A percentile compares a stretch with the other conserved stretches of the same genome.
Conservation (phyloP, 1,140 invertebrate genomes). For the Ganaspis sp. region DNA sequence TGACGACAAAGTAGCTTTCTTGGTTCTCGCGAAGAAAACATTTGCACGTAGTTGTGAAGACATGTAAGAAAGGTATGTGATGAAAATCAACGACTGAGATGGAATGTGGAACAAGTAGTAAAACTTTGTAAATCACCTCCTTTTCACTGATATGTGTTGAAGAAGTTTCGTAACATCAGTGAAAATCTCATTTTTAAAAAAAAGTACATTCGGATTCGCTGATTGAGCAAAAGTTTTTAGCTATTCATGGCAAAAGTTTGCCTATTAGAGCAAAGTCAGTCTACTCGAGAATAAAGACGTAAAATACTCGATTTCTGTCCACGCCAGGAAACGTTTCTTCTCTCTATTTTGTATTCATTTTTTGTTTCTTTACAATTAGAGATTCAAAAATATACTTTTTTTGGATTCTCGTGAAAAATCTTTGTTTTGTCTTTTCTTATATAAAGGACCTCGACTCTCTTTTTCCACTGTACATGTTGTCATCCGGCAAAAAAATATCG, state of each 20-base stretch:
- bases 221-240: conserved; percentile 25
- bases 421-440: conserved; percentile 36
- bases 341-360: neutral
- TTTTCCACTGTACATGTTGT: conserved; percentile 44
- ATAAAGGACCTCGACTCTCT: conserved; percentile 45
- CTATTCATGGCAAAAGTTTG: conserved; percentile 24
- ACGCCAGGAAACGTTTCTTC: neutral
- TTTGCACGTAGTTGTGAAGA: neutral
- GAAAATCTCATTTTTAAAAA: conserved; percentile 15
- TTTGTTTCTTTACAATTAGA: conserved; percentile 3
- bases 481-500: conserved; percentile 24
- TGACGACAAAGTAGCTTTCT: neutral
- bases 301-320: conserved; percentile 16
- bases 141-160: conserved; percentile 25
- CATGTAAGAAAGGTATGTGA: neutral
- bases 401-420: conserved; percentile 18
- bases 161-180: conserved; percentile 27
- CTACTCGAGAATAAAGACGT: conserved; percentile 24
- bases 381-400: conserved; percentile 21
- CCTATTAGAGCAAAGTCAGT: conserved; percentile 30
- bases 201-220: conserved; percentile 11
- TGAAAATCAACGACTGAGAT: conserved; percentile 24
- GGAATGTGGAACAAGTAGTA: conserved; percentile 13
- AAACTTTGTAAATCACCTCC: conserved; percentile 28
- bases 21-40: neutral